Evolutionary conservation across 1,140 invertebrate genomes (phyloP).

Genomic region (Drosophila mayri): DNA sequence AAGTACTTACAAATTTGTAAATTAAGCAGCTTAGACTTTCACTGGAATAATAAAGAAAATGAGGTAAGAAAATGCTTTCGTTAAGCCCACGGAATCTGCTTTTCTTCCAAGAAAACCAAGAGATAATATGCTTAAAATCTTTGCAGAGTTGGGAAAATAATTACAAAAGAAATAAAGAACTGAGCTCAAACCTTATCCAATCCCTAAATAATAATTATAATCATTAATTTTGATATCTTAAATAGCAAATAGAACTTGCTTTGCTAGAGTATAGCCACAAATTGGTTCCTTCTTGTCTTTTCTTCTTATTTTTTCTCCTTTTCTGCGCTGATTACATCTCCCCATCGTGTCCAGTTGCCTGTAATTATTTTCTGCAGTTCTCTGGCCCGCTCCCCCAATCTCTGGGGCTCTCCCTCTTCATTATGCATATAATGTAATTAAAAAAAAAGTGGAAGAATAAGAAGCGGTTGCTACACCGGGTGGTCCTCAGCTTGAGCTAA

Average conservation of each 20-base stretch:
- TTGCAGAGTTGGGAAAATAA: no score
- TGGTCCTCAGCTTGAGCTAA: slow-evolving; percentile 31
- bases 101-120: neutral
- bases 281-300: slow-evolving; percentile 12
- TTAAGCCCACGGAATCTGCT: neutral
- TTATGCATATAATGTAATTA: slow-evolving; percentile 81
- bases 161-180: neutral
- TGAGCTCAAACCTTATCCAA: neutral
- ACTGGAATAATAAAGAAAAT: neutral
- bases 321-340: slow-evolving; percentile 73
- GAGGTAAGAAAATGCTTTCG: neutral
- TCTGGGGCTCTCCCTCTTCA: slow-evolving; percentile 57
- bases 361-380: slow-evolving; percentile 71
- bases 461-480: slow-evolving; percentile 30
- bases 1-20: neutral
- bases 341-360: slow-evolving; percentile 57
- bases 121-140: neutral
- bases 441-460: slow-evolving; percentile 65
- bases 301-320: slow-evolving; percentile 2
- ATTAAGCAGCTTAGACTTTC: neutral
- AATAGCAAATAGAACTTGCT: slow-evolving; percentile 1
- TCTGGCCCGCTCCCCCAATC: slow-evolving; percentile 35
- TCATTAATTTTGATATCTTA: neutral
- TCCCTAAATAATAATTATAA: neutral
- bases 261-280: slow-evolving; percentile 8